These are phyloP conservation scores for Falco concolor DNA, from an alignment of 2,797 vertebrate genomes.

Conservation along the genomic window DNA sequence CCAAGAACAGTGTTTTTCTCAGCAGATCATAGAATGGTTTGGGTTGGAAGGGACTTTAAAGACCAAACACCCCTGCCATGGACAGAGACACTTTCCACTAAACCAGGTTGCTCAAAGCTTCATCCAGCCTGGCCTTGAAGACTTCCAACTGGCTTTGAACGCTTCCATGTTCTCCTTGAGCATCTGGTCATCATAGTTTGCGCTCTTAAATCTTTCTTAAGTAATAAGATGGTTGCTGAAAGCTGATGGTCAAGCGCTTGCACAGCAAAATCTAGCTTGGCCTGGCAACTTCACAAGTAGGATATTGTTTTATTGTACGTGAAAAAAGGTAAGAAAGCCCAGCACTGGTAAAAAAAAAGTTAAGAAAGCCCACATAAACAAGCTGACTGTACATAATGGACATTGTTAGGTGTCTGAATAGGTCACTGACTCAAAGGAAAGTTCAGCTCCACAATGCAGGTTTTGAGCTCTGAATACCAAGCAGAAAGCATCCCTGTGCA, in stretches of 20 bases:
- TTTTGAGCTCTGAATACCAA: background rate
- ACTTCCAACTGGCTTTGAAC: too few relatives aligned
- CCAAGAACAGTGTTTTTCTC: background rate
- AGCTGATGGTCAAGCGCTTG: background rate
- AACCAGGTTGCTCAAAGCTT: too few relatives aligned
- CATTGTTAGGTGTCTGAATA: constrained; percentile 62
- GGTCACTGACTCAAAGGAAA: constrained; percentile 52
- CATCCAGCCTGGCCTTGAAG: too few relatives aligned
- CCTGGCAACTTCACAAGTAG: background rate
- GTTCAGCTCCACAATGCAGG: constrained; percentile 30
- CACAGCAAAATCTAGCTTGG: background rate
- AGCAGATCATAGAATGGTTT: background rate
- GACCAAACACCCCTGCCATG: too few relatives aligned
- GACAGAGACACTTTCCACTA: too few relatives aligned
- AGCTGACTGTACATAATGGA: constrained; percentile 33
- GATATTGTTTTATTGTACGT: background rate
- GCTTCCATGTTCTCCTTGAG: background rate
- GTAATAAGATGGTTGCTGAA: background rate
- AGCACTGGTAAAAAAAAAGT: background rate
- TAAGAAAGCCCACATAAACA: constrained; percentile 25
- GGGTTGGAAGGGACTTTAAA: too few relatives aligned
- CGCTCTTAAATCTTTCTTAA: background rate
- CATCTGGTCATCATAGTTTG: background rate
- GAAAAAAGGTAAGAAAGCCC: background rate
- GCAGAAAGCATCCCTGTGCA: constrained; percentile 34